Conservation (phyloP, 2,113 vertebrate genomes). For the Gambusia affinis region DNA sequence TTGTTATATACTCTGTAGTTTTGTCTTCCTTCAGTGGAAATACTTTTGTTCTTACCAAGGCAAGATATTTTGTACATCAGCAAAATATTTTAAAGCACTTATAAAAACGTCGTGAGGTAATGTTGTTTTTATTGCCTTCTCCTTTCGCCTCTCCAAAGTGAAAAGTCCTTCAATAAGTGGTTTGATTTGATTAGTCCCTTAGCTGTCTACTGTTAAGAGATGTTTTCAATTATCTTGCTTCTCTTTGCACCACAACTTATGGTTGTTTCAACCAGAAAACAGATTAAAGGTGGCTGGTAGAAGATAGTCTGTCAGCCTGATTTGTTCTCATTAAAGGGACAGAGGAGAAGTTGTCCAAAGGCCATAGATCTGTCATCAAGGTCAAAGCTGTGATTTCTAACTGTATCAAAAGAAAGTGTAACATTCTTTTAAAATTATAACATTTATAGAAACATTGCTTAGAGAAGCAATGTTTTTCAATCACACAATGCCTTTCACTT, state of each 20-base stretch:
- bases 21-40: not conserved
- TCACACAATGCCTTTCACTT: no score
- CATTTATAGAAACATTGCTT: no score
- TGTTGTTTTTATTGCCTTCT: not conserved
- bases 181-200: conserved; percentile 38
- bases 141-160: not conserved
- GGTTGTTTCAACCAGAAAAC: conserved; percentile 29
- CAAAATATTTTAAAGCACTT: not conserved
- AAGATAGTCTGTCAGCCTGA: conserved; percentile 31
- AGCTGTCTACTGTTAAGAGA: not conserved
- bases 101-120: not conserved
- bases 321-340: conserved; percentile 42
- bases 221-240: conserved; percentile 6
- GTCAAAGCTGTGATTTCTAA: not conserved
- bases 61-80: not conserved
- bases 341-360: conserved; percentile 5
- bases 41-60: not conserved
- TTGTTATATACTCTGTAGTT: conserved; percentile 8
- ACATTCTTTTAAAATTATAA: no score
- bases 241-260: conserved; percentile 34
- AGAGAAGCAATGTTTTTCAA: no score
- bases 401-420: not conserved
- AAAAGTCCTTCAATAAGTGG: not conserved
- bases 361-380: not conserved
- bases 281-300: conserved; percentile 33